A percentile compares a stretch with the other conserved stretches of the same genome.
These are phyloP conservation scores for Oegoconia quadripuncta DNA, from an alignment of 2,888 invertebrate genomes.

Conservation along the genomic window DNA sequence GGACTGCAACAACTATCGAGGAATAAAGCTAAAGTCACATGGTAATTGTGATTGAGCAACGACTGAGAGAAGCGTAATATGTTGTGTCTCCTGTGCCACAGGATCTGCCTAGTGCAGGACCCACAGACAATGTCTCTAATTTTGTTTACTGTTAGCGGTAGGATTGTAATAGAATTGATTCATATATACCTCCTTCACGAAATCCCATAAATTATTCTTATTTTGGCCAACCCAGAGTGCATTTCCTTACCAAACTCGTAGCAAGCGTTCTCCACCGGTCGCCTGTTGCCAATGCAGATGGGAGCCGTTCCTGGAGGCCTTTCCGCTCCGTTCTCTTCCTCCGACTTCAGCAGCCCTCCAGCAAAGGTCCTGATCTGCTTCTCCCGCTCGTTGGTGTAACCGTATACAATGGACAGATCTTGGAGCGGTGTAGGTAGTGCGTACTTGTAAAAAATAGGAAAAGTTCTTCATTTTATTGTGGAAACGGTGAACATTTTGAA, in stretches of 20 bases:
- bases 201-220: background rate
- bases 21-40: too few species aligned
- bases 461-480: background rate
- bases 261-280: constrained; percentile 25
- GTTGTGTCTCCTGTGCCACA: too few species aligned
- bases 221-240: background rate
- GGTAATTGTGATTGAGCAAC: too few species aligned
- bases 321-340: constrained; percentile 27
- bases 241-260: constrained; percentile 3
- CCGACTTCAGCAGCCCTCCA: constrained; percentile 30
- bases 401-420: constrained; percentile 35
- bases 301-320: constrained; percentile 27
- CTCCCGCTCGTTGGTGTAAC: constrained; percentile 18
- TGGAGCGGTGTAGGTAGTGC: constrained; percentile 33
- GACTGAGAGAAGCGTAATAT: too few species aligned
- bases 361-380: constrained; percentile 18
- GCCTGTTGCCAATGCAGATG: constrained; percentile 35
- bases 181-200: background rate
- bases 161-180: background rate
- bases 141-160: too few species aligned
- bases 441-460: constrained; percentile 23
- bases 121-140: too few species aligned
- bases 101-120: too few species aligned
- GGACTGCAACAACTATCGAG: too few species aligned
- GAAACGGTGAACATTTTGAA: background rate